Percentiles rank a stretch among this genome's conserved stretches.
These are phyloP conservation scores for Apamea anceps DNA, from an alignment of 2,888 invertebrate species.

Conservation along the genomic window DNA sequence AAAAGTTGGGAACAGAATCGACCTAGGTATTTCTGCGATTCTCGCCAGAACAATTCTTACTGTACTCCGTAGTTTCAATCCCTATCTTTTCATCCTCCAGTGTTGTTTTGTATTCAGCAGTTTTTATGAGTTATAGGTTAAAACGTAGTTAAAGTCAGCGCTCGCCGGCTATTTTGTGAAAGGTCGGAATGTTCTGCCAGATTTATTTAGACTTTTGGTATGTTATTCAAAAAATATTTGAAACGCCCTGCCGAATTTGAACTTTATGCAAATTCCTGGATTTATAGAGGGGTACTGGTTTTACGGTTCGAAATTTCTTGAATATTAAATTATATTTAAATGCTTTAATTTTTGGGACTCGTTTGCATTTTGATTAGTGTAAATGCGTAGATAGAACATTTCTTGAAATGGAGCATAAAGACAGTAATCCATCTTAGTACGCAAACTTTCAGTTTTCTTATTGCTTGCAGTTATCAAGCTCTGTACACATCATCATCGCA, in stretches of 20 bases:
- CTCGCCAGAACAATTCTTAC: slow-evolving; percentile 57
- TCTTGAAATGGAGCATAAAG: neutral
- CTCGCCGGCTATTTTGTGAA: slow-evolving; percentile 59
- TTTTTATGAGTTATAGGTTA: slow-evolving; percentile 60
- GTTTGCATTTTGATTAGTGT: slow-evolving; percentile 25
- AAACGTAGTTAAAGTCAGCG: slow-evolving; percentile 64
- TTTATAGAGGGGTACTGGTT: slow-evolving; percentile 54
- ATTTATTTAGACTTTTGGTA: slow-evolving; percentile 61
- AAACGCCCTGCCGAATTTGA: slow-evolving; percentile 58
- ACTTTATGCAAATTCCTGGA: slow-evolving; percentile 57
- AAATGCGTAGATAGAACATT: neutral
- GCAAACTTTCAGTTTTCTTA: slow-evolving; percentile 4
- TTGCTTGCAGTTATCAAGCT: neutral
- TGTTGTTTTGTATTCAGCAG: slow-evolving; percentile 62
- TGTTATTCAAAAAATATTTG: slow-evolving; percentile 63
- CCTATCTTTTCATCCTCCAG: slow-evolving; percentile 53
- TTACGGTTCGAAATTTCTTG: slow-evolving; percentile 35
- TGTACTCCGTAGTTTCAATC: slow-evolving; percentile 57
- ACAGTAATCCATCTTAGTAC: neutral
- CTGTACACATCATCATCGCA: neutral
- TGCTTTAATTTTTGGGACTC: slow-evolving; percentile 23
- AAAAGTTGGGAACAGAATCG: slow-evolving; percentile 47
- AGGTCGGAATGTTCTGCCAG: slow-evolving; percentile 58
- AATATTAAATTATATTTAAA: slow-evolving; percentile 33
- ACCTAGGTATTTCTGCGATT: slow-evolving; percentile 45